Conservation (phyloP, 2,797 vertebrate genomes). For the Argya squamiceps region DNA sequence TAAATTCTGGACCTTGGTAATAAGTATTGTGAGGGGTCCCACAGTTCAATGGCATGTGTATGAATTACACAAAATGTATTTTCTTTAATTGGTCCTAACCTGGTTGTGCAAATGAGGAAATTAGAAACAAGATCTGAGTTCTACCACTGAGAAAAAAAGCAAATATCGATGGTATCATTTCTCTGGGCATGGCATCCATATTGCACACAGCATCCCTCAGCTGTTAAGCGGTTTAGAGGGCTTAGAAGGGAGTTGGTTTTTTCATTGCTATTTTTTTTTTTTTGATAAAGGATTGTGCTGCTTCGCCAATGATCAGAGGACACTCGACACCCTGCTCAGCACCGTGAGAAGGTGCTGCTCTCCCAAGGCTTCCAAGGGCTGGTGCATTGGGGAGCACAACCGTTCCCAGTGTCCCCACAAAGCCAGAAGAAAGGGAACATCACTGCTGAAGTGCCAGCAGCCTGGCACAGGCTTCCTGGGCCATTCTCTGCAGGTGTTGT, state of each 20-base stretch:
- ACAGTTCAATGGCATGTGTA: not conserved
- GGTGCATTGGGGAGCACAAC: not conserved
- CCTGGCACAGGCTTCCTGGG: not conserved
- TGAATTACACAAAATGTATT: accelerated
- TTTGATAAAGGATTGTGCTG: not conserved
- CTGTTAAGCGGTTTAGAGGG: not conserved
- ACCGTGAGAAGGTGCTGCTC: not conserved
- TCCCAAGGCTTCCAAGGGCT: not conserved
- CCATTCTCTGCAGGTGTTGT: not conserved
- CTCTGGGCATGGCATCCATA: not conserved
- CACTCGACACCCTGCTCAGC: not conserved
- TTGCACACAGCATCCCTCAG: not conserved
- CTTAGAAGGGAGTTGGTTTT: not conserved
- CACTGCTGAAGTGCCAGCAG: not conserved
- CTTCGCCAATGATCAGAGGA: accelerated
- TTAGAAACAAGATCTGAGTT: accelerated
- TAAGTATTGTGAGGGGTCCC: accelerated
- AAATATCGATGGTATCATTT: accelerated
- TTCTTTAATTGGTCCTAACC: not conserved
- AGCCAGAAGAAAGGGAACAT: not conserved
- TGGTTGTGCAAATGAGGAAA: not conserved
- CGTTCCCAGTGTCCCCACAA: not conserved
- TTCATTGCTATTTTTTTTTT: not conserved
- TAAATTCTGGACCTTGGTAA: not conserved
- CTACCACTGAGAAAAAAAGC: not conserved